Evolutionary conservation across 2,797 vertebrate genomes (phyloP), one percentile per base, ranked within the genome.

Genomic region (Choloepus didactylus): DNA sequence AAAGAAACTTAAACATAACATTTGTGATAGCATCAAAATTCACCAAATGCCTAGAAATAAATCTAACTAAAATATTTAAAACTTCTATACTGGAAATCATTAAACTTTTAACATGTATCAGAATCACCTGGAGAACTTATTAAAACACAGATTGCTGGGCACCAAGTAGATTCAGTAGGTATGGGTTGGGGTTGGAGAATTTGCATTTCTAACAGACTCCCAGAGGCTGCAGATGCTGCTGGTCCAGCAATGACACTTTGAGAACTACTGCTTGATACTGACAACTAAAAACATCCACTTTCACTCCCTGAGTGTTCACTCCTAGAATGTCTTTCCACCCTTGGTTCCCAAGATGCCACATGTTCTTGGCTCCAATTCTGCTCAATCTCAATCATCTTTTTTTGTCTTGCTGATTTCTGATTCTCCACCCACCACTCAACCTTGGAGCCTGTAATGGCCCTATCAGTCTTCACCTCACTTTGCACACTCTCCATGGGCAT

Each of bases 1-100:
- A 93, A 60, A 87, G 62, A 60, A 70, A 51, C 76, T 83, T 54
- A 1, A 75, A 90, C 82, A 77, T 56, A 75, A 60, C 12, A 59
- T 81, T 83, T 79, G 75, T 72, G 27, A 21, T 49, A 75, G 31
- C 38, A 76, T 81, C 54, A 29, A 85, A 91, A 56, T 15, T 23
- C 51, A 77, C 16, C 0, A 59, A 83, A 23, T 67, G 41, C 2
- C 59, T 87, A 60, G 59, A 90, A 77, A 80, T 83, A 89, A 94
- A 75, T 90, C 49, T 72, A 92, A 76, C 49, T 54, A 81, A 67
- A 3, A 77, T 35, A 9, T 49, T 5, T 80, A 14, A 64, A 38
- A 92, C n/a, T 11, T 67, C 19, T 70, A 54, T 8, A 10, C 9
- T 14, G 29, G 21, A 81, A 11, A 82, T 23, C 76, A 31, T 94